A percentile compares a stretch with the other conserved stretches of the same genome.
phyloP scores from a whole-genome alignment of 1,140 invertebrate genomes.

The Heliconius melpomene region DNA sequence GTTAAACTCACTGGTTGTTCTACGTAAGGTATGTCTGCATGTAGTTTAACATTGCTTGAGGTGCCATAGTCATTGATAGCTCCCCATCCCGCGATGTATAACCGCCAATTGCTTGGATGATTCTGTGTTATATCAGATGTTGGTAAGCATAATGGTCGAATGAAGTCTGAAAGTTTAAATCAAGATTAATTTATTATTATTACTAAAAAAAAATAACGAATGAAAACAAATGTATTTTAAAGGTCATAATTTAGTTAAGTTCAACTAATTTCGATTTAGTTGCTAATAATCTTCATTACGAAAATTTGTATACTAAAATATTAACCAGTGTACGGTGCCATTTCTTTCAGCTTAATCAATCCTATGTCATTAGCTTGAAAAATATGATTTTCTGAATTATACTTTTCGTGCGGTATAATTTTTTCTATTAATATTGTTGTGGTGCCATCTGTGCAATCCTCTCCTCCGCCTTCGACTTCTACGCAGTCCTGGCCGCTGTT shows the following conservation, averaged over 20 bases:
- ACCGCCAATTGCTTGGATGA: constrained; percentile 32
- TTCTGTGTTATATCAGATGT: constrained; percentile 40
- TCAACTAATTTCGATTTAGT: too few species aligned
- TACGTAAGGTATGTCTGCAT: constrained; percentile 50
- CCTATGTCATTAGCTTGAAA: constrained; percentile 75
- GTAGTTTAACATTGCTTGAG: constrained; percentile 59
- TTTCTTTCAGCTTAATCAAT: constrained; percentile 66
- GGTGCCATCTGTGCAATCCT: constrained; percentile 58
- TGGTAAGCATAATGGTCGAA: constrained; percentile 62
- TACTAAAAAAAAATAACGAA: neutral
- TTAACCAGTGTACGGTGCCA: constrained; percentile 65
- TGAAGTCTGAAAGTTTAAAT: constrained; percentile 56
- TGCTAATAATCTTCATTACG: neutral
- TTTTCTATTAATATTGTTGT: constrained; percentile 60
- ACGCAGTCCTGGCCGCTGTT: constrained; percentile 61
- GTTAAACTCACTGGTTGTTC: constrained; percentile 31
- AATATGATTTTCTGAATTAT: constrained; percentile 44
- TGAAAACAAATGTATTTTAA: neutral
- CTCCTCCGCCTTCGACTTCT: constrained; percentile 52
- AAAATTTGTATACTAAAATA: neutral
- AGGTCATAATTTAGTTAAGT: too few species aligned
- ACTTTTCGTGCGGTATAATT: constrained; percentile 72
- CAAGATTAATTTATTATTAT: too few species aligned
- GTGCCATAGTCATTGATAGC: constrained; percentile 66
- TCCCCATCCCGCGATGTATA: constrained; percentile 87